These are phyloP conservation scores for Platalea minor DNA, from an alignment of 2,797 vertebrate genomes.

Conservation along the genomic window DNA sequence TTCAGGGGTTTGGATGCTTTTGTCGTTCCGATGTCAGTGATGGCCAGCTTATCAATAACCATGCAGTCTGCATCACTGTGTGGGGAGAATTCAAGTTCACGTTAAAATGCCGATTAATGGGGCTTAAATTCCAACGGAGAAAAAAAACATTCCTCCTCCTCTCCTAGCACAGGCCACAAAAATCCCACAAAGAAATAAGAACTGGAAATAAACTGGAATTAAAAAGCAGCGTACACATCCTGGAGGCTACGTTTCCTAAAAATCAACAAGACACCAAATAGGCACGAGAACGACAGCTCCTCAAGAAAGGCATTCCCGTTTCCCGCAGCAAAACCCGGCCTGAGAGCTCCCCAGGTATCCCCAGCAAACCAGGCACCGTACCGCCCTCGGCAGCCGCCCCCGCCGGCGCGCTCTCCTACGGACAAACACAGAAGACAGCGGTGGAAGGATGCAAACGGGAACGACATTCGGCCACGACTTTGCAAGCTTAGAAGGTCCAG, in stretches of 20 bases:
- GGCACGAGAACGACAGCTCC: accelerated
- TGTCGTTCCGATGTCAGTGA: not conserved
- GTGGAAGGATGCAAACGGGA: not conserved
- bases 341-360: accelerated
- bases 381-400: not conserved
- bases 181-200: not conserved
- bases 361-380: accelerated
- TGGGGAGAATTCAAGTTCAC: not conserved
- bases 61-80: conserved; percentile 27
- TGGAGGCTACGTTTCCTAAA: not conserved
- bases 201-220: not conserved
- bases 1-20: conserved; percentile 11
- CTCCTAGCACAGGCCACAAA: not conserved
- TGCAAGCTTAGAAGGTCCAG: not conserved
- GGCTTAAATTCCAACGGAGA: not conserved
- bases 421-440: not conserved
- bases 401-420: not conserved
- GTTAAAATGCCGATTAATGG: not conserved
- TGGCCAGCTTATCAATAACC: conserved; percentile 25
- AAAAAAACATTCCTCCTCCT: not conserved
- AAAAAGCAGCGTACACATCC: accelerated
- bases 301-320: accelerated
- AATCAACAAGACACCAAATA: not conserved
- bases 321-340: not conserved
- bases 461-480: accelerated